These are phyloP conservation scores for Conus betulinus DNA, from an alignment of 1,140 invertebrate species.

Conservation along the genomic window DNA sequence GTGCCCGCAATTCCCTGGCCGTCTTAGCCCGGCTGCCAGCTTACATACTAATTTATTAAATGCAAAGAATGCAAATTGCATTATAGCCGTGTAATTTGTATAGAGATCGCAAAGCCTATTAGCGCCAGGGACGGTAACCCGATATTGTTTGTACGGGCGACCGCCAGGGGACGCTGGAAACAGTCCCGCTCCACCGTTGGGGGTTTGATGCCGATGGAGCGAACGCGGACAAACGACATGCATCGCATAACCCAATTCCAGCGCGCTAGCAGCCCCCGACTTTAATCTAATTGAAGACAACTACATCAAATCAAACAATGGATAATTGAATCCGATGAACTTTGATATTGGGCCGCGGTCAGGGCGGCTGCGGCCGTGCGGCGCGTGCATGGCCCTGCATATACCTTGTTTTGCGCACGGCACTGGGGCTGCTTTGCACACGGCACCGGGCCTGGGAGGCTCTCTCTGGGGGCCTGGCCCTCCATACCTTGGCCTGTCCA, in stretches of 20 bases:
- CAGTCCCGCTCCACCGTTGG: constrained; percentile 1
- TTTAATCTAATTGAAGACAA: constrained; percentile 59
- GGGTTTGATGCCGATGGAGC: constrained; percentile 21
- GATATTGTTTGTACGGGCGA: constrained; percentile 41
- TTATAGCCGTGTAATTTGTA: constrained; percentile 56
- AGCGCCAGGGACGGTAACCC: constrained; percentile 35
- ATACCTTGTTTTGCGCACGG: constrained; percentile 26
- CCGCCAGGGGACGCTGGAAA: constrained; percentile 23
- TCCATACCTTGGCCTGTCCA: constrained; percentile 23
- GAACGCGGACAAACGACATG: constrained; percentile 46
- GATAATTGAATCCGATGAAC: constrained; percentile 56
- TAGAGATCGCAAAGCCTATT: constrained; percentile 48
- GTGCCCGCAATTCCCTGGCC: constrained; percentile 38
- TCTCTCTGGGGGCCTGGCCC: not conserved
- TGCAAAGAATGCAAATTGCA: constrained; percentile 61
- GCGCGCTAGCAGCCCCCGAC: constrained; percentile 16
- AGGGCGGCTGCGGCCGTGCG: constrained; percentile 11
- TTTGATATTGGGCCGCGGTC: constrained; percentile 51
- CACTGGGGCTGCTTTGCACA: not conserved
- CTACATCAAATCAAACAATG: constrained; percentile 57
- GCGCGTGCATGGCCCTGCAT: constrained; percentile 30
- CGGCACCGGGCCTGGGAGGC: not conserved
- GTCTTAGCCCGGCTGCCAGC: constrained; percentile 36
- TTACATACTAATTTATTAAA: constrained; percentile 61
- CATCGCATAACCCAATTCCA: constrained; percentile 47